phyloP scores from a whole-genome alignment of 2,888 invertebrate species.

The Lordiphosa andalusiaca region DNA sequence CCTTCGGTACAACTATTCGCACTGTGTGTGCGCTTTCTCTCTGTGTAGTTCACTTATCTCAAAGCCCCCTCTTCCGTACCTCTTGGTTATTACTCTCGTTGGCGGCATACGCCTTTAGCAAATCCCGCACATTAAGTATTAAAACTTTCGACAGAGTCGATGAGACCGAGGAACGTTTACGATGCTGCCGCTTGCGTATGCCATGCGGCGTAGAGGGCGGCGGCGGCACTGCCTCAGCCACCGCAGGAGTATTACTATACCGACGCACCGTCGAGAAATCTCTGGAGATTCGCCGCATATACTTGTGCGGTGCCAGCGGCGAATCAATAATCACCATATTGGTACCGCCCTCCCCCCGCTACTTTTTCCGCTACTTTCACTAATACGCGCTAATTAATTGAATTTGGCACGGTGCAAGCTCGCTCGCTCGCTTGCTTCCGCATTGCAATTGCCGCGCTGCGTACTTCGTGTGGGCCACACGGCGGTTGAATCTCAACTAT shows the following conservation, averaged over 20 bases:
- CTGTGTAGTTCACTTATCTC: not conserved
- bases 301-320: constrained; percentile 60
- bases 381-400: constrained; percentile 48
- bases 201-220: constrained; percentile 54
- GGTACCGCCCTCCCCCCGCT: not conserved
- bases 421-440: constrained; percentile 4
- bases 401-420: constrained; percentile 10
- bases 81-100: constrained; percentile 46
- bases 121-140: constrained; percentile 79
- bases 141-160: constrained; percentile 79
- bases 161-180: constrained; percentile 78
- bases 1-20: no score
- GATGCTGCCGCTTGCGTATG: constrained; percentile 62
- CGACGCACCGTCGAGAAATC: constrained; percentile 76
- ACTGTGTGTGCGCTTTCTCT: no score
- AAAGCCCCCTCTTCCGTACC: constrained; percentile 41
- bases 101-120: constrained; percentile 69
- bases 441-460: constrained; percentile 12
- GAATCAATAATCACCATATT: constrained; percentile 61
- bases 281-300: constrained; percentile 71
- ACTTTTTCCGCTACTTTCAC: constrained; percentile 16
- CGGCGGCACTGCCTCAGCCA: not conserved
- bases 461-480: constrained; percentile 14
- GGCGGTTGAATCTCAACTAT: constrained; percentile 49
- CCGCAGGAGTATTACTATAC: constrained; percentile 59